Conservation (phyloP, 2,113 vertebrate species). For the Drymodes brunneopygia region DNA sequence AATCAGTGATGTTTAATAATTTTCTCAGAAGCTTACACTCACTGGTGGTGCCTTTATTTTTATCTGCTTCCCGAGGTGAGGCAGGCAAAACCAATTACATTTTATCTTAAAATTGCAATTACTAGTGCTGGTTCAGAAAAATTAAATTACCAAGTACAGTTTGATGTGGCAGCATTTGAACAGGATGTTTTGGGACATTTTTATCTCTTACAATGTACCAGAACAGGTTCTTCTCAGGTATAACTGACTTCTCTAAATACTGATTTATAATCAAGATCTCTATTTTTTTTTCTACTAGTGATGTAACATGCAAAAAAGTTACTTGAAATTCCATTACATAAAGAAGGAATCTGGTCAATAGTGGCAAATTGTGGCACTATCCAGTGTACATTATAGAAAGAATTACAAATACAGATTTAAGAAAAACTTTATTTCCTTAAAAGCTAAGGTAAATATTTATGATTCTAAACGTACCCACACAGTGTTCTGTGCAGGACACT, state of each 20-base stretch:
- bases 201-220: neutral
- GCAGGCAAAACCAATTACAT: neutral
- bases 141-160: neutral
- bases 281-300: neutral
- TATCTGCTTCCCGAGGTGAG: neutral
- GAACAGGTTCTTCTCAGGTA: neutral
- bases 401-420: neutral
- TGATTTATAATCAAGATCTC: neutral
- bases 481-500: neutral
- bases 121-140: neutral
- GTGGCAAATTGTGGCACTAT: neutral
- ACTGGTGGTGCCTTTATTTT: neutral
- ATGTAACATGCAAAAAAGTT: neutral
- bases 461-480: neutral
- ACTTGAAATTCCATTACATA: neutral
- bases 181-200: neutral
- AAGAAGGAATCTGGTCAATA: neutral
- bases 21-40: neutral
- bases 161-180: neutral
- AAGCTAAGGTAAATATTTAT: neutral
- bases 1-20: neutral
- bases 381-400: neutral
- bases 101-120: neutral
- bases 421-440: neutral
- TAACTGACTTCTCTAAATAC: neutral